Percentiles rank a stretch among this genome's conserved stretches.
These are phyloP conservation scores for Spheniscus humboldti DNA, from an alignment of 2,797 vertebrate genomes.

Conservation along the genomic window DNA sequence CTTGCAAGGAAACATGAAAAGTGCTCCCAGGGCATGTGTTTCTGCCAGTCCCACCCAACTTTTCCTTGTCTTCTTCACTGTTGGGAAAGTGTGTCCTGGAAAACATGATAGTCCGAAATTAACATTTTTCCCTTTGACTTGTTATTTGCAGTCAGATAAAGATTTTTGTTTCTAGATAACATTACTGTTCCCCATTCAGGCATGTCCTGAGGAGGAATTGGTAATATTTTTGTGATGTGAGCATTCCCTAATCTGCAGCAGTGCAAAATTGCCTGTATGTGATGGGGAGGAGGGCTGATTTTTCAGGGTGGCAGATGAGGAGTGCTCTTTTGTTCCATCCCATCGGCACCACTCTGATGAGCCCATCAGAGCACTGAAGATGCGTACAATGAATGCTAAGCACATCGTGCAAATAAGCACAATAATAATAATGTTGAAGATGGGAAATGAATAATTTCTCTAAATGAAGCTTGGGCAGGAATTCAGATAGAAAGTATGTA, in stretches of 20 bases:
- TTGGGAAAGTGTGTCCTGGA: background rate
- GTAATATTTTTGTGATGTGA: background rate
- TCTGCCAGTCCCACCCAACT: background rate
- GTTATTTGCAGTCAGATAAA: background rate
- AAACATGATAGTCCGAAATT: background rate
- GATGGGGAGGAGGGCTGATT: background rate
- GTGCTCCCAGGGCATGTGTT: background rate
- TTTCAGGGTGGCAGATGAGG: background rate
- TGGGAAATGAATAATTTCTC: slow-evolving; percentile 63
- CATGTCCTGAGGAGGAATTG: background rate
- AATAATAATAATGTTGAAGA: slow-evolving; percentile 58
- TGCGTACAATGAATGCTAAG: slow-evolving; percentile 40
- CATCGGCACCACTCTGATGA: background rate
- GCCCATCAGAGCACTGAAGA: slow-evolving; percentile 16
- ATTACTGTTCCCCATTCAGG: background rate
- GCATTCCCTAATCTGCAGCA: background rate
- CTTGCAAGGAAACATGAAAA: background rate
- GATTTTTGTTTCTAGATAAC: background rate
- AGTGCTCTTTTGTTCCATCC: slow-evolving; percentile 6
- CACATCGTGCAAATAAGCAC: slow-evolving; percentile 41
- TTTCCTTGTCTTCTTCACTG: background rate
- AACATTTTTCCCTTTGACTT: background rate
- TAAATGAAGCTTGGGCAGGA: slow-evolving; percentile 61
- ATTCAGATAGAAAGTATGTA: slow-evolving; percentile 56
- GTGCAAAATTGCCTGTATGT: background rate